A percentile compares a stretch with the other conserved stretches of the same genome.
Conservation (phyloP, 2,113 vertebrate genomes). For the Albula goreensis region DNA sequence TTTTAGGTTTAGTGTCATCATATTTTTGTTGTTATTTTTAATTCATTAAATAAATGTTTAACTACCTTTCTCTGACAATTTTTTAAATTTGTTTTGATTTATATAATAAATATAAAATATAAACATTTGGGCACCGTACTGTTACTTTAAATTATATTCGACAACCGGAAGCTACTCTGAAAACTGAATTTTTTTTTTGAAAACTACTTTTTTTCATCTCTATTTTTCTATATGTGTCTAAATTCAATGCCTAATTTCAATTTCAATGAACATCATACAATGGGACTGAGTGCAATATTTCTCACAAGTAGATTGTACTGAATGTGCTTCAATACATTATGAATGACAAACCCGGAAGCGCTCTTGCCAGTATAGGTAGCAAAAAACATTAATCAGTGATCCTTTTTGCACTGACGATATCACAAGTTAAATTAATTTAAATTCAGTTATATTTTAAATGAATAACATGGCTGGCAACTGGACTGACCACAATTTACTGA, state of each 20-base stretch:
- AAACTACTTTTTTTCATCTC: background rate
- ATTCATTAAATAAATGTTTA: background rate
- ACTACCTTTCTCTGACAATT: background rate
- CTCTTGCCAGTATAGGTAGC: background rate
- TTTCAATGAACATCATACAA: background rate
- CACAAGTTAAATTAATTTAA: background rate
- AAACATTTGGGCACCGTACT: background rate
- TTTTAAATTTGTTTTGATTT: background rate
- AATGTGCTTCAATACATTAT: background rate
- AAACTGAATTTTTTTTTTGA: background rate
- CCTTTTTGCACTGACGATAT: background rate
- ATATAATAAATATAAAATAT: background rate
- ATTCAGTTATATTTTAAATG: background rate
- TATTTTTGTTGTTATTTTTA: background rate
- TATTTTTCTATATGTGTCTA: background rate
- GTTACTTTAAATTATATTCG: background rate
- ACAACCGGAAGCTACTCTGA: background rate
- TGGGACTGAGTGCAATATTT: background rate
- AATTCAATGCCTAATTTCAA: background rate
- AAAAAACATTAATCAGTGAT: background rate
- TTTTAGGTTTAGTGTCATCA: background rate
- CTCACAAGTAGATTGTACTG: background rate
- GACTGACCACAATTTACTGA: background rate
- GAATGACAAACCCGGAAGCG: slow-evolving; percentile 10
- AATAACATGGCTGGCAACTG: background rate